Evolutionary conservation across 2,797 vertebrate genomes (phyloP).

Genomic region (Acanthurus tractus): DNA sequence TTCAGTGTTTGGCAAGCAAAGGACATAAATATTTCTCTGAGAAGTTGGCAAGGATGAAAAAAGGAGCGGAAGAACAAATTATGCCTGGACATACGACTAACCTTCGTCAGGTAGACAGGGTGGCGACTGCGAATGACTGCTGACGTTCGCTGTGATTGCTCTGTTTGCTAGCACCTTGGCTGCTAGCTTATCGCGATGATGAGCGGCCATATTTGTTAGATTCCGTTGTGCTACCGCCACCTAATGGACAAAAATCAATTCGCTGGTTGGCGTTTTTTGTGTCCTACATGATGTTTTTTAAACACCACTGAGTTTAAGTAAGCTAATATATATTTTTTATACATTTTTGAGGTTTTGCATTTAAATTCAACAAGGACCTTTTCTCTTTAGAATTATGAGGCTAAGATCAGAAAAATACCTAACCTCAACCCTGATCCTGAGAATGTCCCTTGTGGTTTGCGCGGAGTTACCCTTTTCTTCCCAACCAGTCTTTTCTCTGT

Average conservation of each 20-base stretch:
- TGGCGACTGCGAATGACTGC: neutral
- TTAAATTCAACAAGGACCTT: constrained; percentile 3
- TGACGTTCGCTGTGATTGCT: neutral
- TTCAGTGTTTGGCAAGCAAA: neutral
- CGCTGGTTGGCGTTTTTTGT: neutral
- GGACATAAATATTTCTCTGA: neutral
- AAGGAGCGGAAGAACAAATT: too few species aligned
- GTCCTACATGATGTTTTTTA: neutral
- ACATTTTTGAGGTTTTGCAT: constrained; percentile 10
- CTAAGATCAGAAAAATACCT: constrained; percentile 46
- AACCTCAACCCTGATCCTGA: constrained; percentile 15
- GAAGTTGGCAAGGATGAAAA: neutral
- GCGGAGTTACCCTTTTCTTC: constrained; percentile 48
- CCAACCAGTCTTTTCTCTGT: constrained; percentile 14
- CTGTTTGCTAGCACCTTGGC: neutral
- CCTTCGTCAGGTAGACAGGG: neutral
- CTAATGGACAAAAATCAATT: neutral
- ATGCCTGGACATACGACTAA: neutral
- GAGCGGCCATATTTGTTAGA: neutral
- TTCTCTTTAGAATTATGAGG: constrained; percentile 22
- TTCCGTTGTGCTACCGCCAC: neutral
- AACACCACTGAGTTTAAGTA: neutral
- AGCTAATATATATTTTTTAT: neutral
- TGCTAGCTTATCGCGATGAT: neutral
- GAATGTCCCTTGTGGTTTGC: constrained; percentile 46